Conservation (phyloP, 37 sponge, comb jelly and placozoan species). For the Theonella swinhoei region DNA sequence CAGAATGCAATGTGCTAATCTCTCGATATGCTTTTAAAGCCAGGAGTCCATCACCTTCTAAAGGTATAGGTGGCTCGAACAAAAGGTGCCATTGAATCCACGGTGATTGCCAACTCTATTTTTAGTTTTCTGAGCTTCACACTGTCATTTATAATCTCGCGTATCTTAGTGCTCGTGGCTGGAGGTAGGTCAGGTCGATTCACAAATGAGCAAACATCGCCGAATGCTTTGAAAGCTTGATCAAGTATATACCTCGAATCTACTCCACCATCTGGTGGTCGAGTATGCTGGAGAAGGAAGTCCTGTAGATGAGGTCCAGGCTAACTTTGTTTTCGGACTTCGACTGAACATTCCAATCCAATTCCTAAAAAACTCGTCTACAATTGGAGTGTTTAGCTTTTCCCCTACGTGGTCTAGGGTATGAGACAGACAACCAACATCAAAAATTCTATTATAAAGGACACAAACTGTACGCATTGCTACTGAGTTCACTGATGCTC, state of each 20-base stretch:
- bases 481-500: conserved; percentile 28
- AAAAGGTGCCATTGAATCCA: conserved; percentile 14
- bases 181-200: not conserved
- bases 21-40: too few relatives aligned
- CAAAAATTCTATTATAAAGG: conserved; percentile 6
- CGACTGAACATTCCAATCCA: conserved; percentile 9
- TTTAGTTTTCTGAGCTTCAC: not conserved
- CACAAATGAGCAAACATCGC: conserved; percentile 11
- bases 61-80: conserved; percentile 25
- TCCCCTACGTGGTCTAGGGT: conserved; percentile 9
- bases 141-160: conserved; percentile 3
- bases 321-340: conserved; percentile 4
- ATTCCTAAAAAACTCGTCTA: not conserved
- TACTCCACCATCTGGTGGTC: conserved; percentile 32
- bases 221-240: conserved; percentile 11
- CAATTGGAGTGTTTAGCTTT: not conserved
- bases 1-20: too few relatives aligned
- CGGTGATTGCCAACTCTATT: not conserved
- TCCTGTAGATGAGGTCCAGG: conserved; percentile 10
- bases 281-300: not conserved
- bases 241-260: not conserved
- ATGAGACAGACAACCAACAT: conserved; percentile 10
- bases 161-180: conserved; percentile 1
- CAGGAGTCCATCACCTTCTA: conserved; percentile 51
- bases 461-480: conserved; percentile 14